Evolutionary conservation across 2,113 vertebrate species (phyloP).

Genomic region (Amblyopsis rosae): DNA sequence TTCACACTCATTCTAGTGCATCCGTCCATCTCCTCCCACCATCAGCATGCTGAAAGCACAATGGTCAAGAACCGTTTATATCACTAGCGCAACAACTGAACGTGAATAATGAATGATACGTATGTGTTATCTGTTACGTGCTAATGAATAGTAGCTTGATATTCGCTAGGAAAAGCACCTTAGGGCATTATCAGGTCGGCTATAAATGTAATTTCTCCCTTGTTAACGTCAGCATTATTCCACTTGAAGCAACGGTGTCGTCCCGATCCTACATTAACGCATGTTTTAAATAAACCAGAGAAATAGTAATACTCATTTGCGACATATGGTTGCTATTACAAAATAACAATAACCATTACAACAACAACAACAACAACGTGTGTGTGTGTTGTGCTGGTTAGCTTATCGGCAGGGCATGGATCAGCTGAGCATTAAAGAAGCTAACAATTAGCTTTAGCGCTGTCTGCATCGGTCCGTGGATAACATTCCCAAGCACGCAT

Average conservation of each 20-base stretch:
- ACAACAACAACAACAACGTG: too few relatives aligned
- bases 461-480: background rate
- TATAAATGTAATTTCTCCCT: background rate
- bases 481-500: background rate
- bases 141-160: conserved; percentile 1
- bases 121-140: background rate
- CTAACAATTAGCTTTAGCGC: too few relatives aligned
- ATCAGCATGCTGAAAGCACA: conserved; percentile 79
- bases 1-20: conserved; percentile 94
- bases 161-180: background rate
- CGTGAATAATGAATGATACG: background rate
- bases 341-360: too few relatives aligned
- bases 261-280: background rate
- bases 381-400: too few relatives aligned
- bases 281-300: background rate
- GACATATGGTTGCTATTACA: too few relatives aligned
- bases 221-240: background rate
- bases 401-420: too few relatives aligned
- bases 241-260: background rate
- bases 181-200: background rate
- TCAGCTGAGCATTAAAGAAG: too few relatives aligned
- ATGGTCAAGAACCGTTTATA: conserved; percentile 22
- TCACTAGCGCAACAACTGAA: background rate
- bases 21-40: conserved; percentile 81
- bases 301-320: too few relatives aligned